Percentiles rank a stretch among this genome's conserved stretches.
phyloP scores from a whole-genome alignment of 2,797 vertebrate species.

The Hoplostethus atlanticus region DNA sequence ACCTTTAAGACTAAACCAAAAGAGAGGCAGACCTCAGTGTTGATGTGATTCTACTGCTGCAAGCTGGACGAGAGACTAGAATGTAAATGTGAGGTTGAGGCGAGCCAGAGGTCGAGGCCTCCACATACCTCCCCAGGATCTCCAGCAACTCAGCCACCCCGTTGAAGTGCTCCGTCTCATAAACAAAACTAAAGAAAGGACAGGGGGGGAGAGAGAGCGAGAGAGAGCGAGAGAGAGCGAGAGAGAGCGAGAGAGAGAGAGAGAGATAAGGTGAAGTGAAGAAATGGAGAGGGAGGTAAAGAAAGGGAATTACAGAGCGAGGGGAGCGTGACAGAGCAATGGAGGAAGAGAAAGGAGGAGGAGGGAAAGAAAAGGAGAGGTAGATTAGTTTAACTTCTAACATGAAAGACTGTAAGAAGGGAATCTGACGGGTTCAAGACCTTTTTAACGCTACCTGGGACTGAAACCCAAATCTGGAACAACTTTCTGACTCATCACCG shows the following conservation, averaged over 20 bases:
- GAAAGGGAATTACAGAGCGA: no score
- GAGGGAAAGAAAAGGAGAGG: no score
- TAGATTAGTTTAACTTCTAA: neutral
- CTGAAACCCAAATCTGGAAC: neutral
- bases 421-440: no score
- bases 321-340: no score
- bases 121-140: slow-evolving; percentile 97
- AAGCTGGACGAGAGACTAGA: neutral
- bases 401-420: no score
- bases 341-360: no score
- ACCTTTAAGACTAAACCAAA: no score
- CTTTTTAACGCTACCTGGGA: no score
- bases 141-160: slow-evolving; percentile 99
- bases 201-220: neutral
- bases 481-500: neutral
- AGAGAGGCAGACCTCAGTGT: no score
- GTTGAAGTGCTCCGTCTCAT: slow-evolving; percentile 99
- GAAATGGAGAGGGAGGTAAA: no score
- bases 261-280: neutral
- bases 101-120: slow-evolving; percentile 16
- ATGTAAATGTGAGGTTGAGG: slow-evolving; percentile 13
- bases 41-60: no score
- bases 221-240: neutral
- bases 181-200: slow-evolving; percentile 90
- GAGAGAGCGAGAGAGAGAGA: neutral